Evolutionary conservation across 2,888 invertebrate genomes (phyloP), one percentile per base, ranked within the genome.

Genomic region (Orthosia cruda): DNA sequence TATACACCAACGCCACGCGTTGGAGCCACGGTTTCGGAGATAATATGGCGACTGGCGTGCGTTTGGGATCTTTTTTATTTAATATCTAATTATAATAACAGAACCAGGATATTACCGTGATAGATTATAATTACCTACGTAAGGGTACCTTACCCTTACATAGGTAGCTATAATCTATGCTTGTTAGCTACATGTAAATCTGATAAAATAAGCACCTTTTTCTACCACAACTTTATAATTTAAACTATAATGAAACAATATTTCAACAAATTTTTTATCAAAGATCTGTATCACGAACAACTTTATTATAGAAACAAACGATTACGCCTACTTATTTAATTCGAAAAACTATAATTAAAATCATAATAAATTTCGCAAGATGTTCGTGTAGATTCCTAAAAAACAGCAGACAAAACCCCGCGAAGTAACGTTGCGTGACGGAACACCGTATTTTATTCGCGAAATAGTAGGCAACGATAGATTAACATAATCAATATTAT

Each of bases 401-500:
- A 76, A 69, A 77, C 72, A 49, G 45, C 50, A 75, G 62, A 83
- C 83, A 86, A 79, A 84, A 76, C 79, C 67, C 71, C 71, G 76
- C 71, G 82, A 84, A 88, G 80, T 58, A 71, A 83, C 85, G 82
- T 93, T 89, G 93, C 93, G 93, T 94, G 93, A 80, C 87, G 76
- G 75, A 81, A 88, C 90, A 83, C 88, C 83, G 87, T 90, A 90
- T 89, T 89, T 89, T 86, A 87, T 87, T 90, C 89, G 90, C 92
- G 85, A 92, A 93, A 92, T 89, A 87, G 75, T 69, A 72, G 68
- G 73, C 71, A 80, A 82, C 77, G 88, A 89, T 89, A 81, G 62
- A 91, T 93, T 92, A 89, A 79, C 92, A 91, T 93, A 92, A 93
- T 92, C 93, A 90, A 93, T 94, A 93, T 87, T 82, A 90, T 89